Percentiles rank a stretch among this genome's conserved stretches.
Evolutionary conservation across 2,113 vertebrate species (phyloP).

Genomic region (Thryonomys swinderianus): DNA sequence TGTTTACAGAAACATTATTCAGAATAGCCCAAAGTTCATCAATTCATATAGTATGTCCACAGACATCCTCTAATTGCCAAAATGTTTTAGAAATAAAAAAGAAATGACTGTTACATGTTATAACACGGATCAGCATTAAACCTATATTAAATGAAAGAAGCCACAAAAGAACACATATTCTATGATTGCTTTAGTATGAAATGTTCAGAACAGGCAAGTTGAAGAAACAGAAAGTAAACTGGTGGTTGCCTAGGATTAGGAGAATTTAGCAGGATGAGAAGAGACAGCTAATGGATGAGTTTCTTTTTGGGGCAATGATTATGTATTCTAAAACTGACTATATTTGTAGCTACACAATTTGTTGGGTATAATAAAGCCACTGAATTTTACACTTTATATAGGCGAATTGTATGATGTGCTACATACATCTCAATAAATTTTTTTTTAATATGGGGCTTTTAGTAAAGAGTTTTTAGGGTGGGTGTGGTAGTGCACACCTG

Average conservation of each 20-base stretch:
- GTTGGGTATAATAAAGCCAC: neutral
- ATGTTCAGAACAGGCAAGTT: neutral
- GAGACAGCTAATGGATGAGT: neutral
- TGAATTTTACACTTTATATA: neutral
- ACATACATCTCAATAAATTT: neutral
- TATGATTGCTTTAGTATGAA: neutral
- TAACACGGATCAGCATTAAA: neutral
- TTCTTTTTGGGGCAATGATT: neutral
- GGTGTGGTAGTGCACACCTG: no score
- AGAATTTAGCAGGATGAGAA: neutral
- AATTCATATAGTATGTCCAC: neutral
- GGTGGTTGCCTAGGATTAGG: neutral
- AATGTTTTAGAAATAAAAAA: slow-evolving; percentile 40
- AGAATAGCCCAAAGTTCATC: neutral
- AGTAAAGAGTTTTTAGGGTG: neutral
- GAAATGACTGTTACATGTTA: neutral
- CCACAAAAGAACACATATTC: neutral
- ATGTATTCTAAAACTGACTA: neutral
- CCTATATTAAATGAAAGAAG: neutral
- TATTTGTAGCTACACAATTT: neutral
- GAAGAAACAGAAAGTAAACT: slow-evolving; percentile 5
- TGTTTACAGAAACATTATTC: neutral
- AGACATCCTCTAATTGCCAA: neutral
- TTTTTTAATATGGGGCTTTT: neutral
- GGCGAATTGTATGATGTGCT: neutral